Conservation (phyloP, 2,888 invertebrate species). For the Hypomecis atomaria region DNA sequence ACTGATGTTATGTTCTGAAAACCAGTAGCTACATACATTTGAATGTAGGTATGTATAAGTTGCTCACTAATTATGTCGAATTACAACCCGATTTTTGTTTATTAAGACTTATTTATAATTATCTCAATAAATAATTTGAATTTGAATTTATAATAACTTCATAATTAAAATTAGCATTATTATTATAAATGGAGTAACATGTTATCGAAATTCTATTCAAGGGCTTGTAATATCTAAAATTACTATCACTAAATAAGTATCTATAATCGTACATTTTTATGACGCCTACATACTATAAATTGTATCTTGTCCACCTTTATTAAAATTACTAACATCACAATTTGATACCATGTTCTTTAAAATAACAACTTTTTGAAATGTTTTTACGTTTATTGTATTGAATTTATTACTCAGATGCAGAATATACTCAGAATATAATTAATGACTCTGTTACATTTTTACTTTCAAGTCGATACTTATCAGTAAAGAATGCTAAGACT, state of each 20-base stretch:
- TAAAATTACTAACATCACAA: conserved; percentile 8
- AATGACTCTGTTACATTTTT: not conserved
- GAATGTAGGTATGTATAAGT: too few relatives aligned
- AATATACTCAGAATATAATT: not conserved
- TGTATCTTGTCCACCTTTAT: conserved; percentile 8
- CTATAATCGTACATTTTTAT: conserved; percentile 1
- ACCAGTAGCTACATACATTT: too few relatives aligned
- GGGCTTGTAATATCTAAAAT: not conserved
- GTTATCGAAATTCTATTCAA: not conserved
- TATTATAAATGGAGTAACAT: not conserved
- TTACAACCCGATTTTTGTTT: too few relatives aligned
- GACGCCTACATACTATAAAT: not conserved
- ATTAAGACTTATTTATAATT: too few relatives aligned
- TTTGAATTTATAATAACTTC: too few relatives aligned
- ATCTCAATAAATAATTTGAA: too few relatives aligned
- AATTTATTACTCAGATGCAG: too few relatives aligned
- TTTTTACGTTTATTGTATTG: not conserved
- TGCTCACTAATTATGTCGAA: too few relatives aligned
- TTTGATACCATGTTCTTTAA: not conserved
- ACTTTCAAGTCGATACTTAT: conserved; percentile 10
- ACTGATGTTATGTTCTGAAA: too few relatives aligned
- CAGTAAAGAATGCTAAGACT: not conserved
- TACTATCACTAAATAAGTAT: not conserved
- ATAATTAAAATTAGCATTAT: too few relatives aligned
- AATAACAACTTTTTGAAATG: not conserved